A percentile compares a stretch with the other conserved stretches of the same genome.
These are phyloP conservation scores for Trichonephila clavipes DNA, from an alignment of 1,140 invertebrate genomes.

Conservation along the genomic window DNA sequence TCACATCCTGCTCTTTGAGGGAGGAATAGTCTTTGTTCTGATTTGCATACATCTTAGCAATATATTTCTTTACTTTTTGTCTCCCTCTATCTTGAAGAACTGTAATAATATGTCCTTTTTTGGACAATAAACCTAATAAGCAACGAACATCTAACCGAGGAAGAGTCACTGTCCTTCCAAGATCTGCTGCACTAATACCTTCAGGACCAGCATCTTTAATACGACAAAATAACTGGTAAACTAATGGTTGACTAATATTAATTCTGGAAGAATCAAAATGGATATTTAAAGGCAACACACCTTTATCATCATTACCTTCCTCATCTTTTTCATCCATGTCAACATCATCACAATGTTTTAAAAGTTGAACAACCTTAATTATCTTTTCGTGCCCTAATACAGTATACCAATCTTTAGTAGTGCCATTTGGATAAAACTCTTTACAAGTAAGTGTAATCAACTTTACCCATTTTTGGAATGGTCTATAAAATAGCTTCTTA, in stretches of 20 bases:
- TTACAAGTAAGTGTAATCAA: constrained; percentile 81
- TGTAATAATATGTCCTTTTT: constrained; percentile 81
- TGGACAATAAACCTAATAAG: constrained; percentile 82
- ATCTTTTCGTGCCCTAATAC: constrained; percentile 82
- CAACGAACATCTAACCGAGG: constrained; percentile 83
- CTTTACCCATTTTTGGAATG: constrained; percentile 60
- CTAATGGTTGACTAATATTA: constrained; percentile 78
- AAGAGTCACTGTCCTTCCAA: constrained; percentile 82
- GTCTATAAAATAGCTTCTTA: constrained; percentile 73
- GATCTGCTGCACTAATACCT: constrained; percentile 82
- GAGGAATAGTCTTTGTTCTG: constrained; percentile 76
- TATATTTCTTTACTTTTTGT: constrained; percentile 81
- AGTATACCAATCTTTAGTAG: constrained; percentile 81
- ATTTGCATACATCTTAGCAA: constrained; percentile 80
- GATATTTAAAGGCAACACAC: constrained; percentile 78
- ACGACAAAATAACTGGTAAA: constrained; percentile 82
- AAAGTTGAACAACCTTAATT: constrained; percentile 77
- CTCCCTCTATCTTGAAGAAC: constrained; percentile 84
- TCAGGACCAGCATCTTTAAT: constrained; percentile 81
- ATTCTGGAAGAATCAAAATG: constrained; percentile 75
- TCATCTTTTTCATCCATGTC: constrained; percentile 80
- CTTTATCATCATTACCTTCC: constrained; percentile 81
- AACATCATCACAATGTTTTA: constrained; percentile 77
- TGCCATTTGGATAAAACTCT: constrained; percentile 84
- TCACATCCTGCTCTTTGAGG: constrained; percentile 67